Percentiles rank a stretch among this genome's conserved stretches.
These are phyloP conservation scores for Apamea monoglypha DNA, from an alignment of 2,888 invertebrate species.

Conservation along the genomic window DNA sequence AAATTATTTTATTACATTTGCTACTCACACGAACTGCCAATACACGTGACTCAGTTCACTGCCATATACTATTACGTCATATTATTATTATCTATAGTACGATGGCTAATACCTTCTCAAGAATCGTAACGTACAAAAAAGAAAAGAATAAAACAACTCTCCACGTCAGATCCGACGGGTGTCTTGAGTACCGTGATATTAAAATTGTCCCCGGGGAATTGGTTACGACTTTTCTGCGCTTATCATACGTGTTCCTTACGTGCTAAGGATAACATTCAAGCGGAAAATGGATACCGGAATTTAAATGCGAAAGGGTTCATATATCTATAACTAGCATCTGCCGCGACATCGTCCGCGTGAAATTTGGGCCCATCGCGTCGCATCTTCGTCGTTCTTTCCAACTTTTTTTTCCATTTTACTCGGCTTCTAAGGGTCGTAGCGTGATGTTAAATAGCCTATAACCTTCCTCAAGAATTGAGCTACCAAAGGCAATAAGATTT, in stretches of 20 bases:
- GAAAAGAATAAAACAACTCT: conserved; percentile 25
- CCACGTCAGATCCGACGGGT: conserved; percentile 27
- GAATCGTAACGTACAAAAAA: conserved; percentile 37
- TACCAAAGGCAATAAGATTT: too few species aligned
- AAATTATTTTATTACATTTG: background rate
- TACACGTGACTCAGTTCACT: conserved; percentile 36
- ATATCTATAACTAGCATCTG: background rate
- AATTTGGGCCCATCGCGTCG: too few species aligned
- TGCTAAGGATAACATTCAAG: conserved; percentile 7
- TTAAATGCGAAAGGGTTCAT: background rate
- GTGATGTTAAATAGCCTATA: too few species aligned
- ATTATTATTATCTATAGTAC: conserved; percentile 4
- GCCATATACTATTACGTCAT: conserved; percentile 27
- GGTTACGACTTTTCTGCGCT: conserved; percentile 28
- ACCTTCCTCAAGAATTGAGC: too few species aligned
- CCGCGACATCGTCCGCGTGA: too few species aligned
- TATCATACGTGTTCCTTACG: conserved; percentile 39
- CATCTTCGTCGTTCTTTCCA: too few species aligned
- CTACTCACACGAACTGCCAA: background rate
- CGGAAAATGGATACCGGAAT: conserved; percentile 1
- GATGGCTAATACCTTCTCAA: background rate
- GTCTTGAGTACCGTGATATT: conserved; percentile 40
- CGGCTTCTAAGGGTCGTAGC: too few species aligned
- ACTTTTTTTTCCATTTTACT: too few species aligned
- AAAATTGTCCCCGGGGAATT: conserved; percentile 40